These are phyloP conservation scores for Danio tinwini DNA, from an alignment of 2,797 vertebrate species.

Conservation along the genomic window DNA sequence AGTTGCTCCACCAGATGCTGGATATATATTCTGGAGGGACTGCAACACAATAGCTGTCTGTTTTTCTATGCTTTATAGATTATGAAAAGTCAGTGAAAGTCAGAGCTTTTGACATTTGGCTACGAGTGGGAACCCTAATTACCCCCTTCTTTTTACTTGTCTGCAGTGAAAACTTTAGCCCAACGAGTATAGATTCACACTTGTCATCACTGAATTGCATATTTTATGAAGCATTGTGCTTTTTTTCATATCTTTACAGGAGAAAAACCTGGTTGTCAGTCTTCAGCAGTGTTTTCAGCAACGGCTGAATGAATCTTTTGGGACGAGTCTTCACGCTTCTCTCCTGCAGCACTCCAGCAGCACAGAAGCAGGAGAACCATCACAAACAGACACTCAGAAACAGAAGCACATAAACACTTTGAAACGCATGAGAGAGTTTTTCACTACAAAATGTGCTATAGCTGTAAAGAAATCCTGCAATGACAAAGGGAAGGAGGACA, in stretches of 20 bases:
- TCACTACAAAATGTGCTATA: constrained; percentile 21
- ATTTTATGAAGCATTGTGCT: neutral
- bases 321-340: constrained; percentile 55
- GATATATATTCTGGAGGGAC: no score
- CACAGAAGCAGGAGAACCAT: neutral
- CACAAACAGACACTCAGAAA: constrained; percentile 1
- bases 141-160: no score
- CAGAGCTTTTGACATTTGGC: no score
- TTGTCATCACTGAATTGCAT: neutral
- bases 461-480: constrained; percentile 41
- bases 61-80: no score
- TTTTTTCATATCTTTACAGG: constrained; percentile 53
- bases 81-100: no score
- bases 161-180: neutral
- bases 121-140: no score
- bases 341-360: constrained; percentile 45
- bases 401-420: constrained; percentile 48
- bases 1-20: no score
- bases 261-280: neutral
- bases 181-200: neutral
- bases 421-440: constrained; percentile 54
- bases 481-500: neutral
- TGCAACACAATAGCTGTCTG: no score
- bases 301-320: constrained; percentile 56
- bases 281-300: constrained; percentile 62